Conservation (phyloP, 2,888 invertebrate genomes). For the Patella depressa region DNA sequence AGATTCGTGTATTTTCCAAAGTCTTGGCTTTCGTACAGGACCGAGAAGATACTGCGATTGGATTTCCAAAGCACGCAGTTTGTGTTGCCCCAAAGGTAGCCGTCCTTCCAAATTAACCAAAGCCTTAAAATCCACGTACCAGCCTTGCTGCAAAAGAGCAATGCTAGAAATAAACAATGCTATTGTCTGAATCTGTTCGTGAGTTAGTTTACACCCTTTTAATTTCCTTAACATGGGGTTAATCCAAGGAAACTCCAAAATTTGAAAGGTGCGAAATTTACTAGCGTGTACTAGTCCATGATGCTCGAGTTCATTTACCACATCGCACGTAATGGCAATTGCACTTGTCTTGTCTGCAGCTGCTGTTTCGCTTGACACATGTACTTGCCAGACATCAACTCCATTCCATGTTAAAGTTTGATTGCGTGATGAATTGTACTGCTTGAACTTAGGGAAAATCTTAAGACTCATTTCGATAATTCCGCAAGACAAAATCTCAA, state of each 20-base stretch:
- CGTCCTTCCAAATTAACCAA: not conserved
- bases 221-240: too few species aligned
- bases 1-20: too few species aligned
- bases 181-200: not conserved
- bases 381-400: not conserved
- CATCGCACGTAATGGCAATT: not conserved
- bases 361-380: not conserved
- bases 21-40: too few species aligned
- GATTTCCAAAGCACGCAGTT: too few species aligned
- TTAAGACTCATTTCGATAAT: not conserved
- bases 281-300: too few species aligned
- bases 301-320: not conserved
- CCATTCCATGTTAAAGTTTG: not conserved
- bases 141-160: not conserved
- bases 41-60: too few species aligned
- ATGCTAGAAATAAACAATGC: not conserved
- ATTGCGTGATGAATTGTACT: not conserved
- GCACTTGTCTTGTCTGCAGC: not conserved
- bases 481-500: not conserved
- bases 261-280: too few species aligned
- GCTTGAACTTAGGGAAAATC: not conserved
- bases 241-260: too few species aligned
- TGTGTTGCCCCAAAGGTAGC: too few species aligned
- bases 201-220: not conserved
- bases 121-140: not conserved